phyloP scores from a whole-genome alignment of 2,113 vertebrate species.

The Tricholaema leucomelas region DNA sequence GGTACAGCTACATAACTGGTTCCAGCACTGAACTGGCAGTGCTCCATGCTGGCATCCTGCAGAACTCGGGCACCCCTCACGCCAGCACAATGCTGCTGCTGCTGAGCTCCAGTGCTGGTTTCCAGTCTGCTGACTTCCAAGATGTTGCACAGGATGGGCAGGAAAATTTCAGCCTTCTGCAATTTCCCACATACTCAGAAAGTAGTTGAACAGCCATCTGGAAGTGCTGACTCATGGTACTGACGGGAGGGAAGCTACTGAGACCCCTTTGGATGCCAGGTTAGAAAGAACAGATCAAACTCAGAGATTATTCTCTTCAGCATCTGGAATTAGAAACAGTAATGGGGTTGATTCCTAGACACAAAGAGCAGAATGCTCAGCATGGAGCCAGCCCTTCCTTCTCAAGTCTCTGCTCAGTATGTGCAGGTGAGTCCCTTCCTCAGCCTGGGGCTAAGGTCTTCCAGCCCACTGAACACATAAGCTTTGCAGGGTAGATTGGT shows the following conservation, averaged over 20 bases:
- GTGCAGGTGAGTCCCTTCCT: not conserved
- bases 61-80: not conserved
- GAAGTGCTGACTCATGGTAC: not conserved
- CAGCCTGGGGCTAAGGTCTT: not conserved
- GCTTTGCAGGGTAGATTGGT: not conserved
- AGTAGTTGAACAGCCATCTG: not conserved
- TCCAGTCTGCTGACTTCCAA: not conserved
- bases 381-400: not conserved
- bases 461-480: not conserved
- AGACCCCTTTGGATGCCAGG: fast-evolving
- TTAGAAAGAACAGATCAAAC: not conserved
- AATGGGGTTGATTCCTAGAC: not conserved
- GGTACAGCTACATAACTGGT: slow-evolving; percentile 19
- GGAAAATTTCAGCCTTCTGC: not conserved
- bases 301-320: not conserved
- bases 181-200: fast-evolving
- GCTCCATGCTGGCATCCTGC: not conserved
- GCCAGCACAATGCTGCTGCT: not conserved
- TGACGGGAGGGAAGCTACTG: fast-evolving
- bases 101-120: not conserved
- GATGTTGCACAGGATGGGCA: fast-evolving
- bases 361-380: not conserved
- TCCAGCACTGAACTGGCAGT: not conserved
- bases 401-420: not conserved
- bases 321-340: slow-evolving; percentile 19